Conservation (phyloP, 1,140 invertebrate species). For the Drosophila ambigua region DNA sequence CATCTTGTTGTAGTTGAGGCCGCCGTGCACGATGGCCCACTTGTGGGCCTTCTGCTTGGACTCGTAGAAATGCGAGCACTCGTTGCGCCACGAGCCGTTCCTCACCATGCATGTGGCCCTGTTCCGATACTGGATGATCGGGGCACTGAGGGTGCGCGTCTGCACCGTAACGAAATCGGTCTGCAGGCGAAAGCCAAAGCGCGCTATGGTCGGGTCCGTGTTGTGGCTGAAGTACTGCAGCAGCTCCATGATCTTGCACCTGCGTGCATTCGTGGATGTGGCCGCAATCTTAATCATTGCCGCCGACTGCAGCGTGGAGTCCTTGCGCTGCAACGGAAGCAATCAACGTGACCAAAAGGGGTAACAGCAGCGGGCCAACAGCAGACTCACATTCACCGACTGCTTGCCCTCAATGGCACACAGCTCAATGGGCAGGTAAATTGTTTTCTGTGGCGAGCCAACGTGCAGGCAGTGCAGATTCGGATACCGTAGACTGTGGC, state of each 20-base stretch:
- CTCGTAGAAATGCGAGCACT: conserved; percentile 33
- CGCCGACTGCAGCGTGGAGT: conserved; percentile 85
- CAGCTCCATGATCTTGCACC: conserved; percentile 87
- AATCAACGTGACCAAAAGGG: neutral
- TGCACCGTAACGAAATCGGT: conserved; percentile 85
- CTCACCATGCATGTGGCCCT: conserved; percentile 31
- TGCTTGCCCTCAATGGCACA: conserved; percentile 87
- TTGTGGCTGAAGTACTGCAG: conserved; percentile 85
- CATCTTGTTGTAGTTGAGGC: conserved; percentile 22
- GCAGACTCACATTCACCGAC: conserved; percentile 79
- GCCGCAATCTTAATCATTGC: conserved; percentile 88
- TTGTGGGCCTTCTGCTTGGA: conserved; percentile 48
- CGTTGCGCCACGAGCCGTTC: conserved; percentile 66
- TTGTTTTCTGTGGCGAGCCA: conserved; percentile 85
- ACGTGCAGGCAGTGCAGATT: conserved; percentile 87
- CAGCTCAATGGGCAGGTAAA: conserved; percentile 87
- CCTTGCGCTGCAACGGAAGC: conserved; percentile 76
- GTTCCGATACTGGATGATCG: conserved; percentile 84
- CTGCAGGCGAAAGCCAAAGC: conserved; percentile 86
- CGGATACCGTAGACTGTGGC: conserved; percentile 84
- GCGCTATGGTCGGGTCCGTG: conserved; percentile 84
- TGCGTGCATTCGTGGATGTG: conserved; percentile 86
- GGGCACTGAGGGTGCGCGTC: conserved; percentile 86
- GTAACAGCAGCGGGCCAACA: neutral
- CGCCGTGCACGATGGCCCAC: conserved; percentile 60